These are phyloP conservation scores for Hydractinia symbiolongicarpus DNA, from an alignment of 30 jellyfish, hydroid and myxozoan species.

Conservation along the genomic window DNA sequence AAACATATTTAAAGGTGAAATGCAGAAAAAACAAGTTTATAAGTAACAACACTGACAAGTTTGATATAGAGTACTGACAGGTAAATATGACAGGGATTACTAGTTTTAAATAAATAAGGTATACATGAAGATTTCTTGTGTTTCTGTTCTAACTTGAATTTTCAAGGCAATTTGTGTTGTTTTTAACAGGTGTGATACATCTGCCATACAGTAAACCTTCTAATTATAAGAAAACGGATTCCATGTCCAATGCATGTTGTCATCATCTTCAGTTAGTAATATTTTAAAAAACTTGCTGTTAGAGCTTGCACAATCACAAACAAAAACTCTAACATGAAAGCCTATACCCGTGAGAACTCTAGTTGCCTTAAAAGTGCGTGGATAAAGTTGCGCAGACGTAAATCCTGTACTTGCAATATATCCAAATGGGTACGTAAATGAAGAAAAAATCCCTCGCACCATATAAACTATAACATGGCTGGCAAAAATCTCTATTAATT, in stretches of 20 bases:
- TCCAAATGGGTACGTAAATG: neutral
- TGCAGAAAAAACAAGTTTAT: no score
- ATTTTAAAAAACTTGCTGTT: slow-evolving; percentile 9
- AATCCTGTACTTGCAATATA: slow-evolving; percentile 17
- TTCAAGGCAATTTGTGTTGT: slow-evolving; percentile 33
- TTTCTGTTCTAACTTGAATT: neutral
- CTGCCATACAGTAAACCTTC: slow-evolving; percentile 32
- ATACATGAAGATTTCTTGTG: neutral
- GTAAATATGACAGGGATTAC: no score
- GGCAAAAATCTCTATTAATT: neutral
- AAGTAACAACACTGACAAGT: no score
- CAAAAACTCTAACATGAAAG: neutral
- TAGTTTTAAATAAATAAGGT: no score
- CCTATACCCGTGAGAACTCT: neutral
- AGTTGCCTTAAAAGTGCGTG: slow-evolving; percentile 2
- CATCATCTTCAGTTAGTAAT: neutral
- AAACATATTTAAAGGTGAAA: neutral
- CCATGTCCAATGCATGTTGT: slow-evolving; percentile 6
- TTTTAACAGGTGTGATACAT: slow-evolving; percentile 48
- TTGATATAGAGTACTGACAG: no score
- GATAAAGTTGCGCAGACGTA: slow-evolving; percentile 12
- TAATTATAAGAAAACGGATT: slow-evolving; percentile 23
- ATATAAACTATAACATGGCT: slow-evolving; percentile 10
- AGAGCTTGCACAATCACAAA: slow-evolving; percentile 31
- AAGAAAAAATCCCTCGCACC: slow-evolving; percentile 31